These are phyloP conservation scores for Poeciliopsis turrubarensis DNA, from an alignment of 2,113 vertebrate genomes.

Conservation along the genomic window DNA sequence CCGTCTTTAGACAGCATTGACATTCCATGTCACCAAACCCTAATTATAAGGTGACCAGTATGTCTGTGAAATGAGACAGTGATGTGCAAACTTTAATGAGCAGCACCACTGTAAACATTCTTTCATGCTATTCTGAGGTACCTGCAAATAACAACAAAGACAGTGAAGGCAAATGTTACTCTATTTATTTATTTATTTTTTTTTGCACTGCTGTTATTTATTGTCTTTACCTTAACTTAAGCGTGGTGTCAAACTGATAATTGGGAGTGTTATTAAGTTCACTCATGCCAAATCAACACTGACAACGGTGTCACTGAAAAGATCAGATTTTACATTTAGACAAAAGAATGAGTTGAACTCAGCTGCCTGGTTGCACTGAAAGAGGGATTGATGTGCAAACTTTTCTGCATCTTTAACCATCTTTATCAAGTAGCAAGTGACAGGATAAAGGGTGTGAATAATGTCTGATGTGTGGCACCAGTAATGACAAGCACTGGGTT, in stretches of 20 bases:
- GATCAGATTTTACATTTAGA: neutral
- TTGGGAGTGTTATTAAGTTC: conserved; percentile 7
- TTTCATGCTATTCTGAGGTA: conserved; percentile 38
- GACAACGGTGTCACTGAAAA: neutral
- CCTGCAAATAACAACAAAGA: conserved; percentile 43
- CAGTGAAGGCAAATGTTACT: conserved; percentile 35
- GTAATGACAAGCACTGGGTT: neutral
- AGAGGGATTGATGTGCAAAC: neutral
- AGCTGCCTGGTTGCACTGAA: neutral
- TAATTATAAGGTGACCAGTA: conserved; percentile 67
- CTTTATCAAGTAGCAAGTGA: neutral
- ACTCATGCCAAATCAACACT: neutral
- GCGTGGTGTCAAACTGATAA: neutral
- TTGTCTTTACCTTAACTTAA: conserved; percentile 15
- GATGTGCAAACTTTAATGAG: conserved; percentile 60
- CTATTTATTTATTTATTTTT: conserved; percentile 1
- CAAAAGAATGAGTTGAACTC: neutral
- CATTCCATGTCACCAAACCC: conserved; percentile 54
- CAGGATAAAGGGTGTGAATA: neutral
- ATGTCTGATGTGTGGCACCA: neutral
- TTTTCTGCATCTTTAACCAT: neutral
- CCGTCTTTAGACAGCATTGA: conserved; percentile 50
- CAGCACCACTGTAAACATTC: conserved; percentile 49
- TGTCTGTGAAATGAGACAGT: conserved; percentile 42
- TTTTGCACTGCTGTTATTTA: neutral